These are phyloP conservation scores for Champsocephalus esox DNA, from an alignment of 2,797 vertebrate species.

Conservation along the genomic window DNA sequence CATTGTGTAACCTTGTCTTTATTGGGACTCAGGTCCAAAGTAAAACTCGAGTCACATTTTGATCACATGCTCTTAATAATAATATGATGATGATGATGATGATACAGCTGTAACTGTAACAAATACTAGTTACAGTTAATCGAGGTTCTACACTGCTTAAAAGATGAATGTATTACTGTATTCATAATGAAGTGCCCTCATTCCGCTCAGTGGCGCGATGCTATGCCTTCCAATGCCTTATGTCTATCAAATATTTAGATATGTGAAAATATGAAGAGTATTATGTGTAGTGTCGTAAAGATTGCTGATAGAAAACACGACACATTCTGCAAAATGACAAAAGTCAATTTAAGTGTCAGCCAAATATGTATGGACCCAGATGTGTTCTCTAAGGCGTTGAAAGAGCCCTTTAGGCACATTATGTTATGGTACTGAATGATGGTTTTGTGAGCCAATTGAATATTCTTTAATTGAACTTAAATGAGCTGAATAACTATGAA, in stretches of 20 bases:
- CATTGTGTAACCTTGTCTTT: background rate
- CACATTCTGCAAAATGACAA: constrained; percentile 22
- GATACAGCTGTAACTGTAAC: background rate
- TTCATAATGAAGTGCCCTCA: background rate
- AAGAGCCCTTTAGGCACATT: too few species aligned
- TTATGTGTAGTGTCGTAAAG: background rate
- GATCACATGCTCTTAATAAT: background rate
- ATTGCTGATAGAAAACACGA: background rate
- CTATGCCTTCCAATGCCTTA: constrained; percentile 55
- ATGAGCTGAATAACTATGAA: too few species aligned
- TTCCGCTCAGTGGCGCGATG: constrained; percentile 21
- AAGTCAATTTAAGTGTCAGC: constrained; percentile 44
- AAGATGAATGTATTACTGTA: background rate
- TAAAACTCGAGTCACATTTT: background rate
- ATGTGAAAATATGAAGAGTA: constrained; percentile 6
- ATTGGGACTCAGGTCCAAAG: background rate
- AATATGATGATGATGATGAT: too few species aligned
- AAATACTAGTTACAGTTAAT: background rate
- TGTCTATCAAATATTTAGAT: constrained; percentile 25
- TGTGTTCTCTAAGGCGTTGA: constrained; percentile 9
- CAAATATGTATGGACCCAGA: constrained; percentile 43
- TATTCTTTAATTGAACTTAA: too few species aligned
- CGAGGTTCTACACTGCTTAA: background rate
- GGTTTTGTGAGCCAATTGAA: too few species aligned
- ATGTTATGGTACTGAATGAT: too few species aligned